Conservation (phyloP, 1,140 invertebrate genomes). For the Berghia stephanieae region DNA sequence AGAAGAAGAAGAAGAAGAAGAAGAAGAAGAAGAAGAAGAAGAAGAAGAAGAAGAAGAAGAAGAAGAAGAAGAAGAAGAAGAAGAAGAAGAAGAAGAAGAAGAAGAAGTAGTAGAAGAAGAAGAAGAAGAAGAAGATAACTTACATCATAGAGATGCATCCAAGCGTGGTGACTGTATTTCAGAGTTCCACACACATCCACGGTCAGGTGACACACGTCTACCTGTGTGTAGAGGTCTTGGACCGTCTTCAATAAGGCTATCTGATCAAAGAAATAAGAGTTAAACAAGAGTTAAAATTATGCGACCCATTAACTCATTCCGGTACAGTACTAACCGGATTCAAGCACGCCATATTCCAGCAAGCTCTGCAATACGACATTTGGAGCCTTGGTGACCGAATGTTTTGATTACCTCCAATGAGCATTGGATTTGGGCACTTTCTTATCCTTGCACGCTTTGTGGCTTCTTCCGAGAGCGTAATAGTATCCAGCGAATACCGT, state of each 20-base stretch:
- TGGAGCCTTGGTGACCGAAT: too few relatives aligned
- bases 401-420: too few relatives aligned
- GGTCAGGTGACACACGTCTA: constrained; percentile 46
- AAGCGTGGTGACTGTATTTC: constrained; percentile 43
- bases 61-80: background rate
- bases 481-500: too few relatives aligned
- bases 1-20: background rate
- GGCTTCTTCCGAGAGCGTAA: too few relatives aligned
- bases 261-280: too few relatives aligned
- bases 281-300: too few relatives aligned
- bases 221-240: constrained; percentile 41
- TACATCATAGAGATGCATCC: constrained; percentile 45
- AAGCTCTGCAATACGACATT: too few relatives aligned
- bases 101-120: background rate
- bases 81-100: background rate
- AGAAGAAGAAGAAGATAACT: background rate
- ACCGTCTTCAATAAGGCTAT: constrained; percentile 38
- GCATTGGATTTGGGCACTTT: too few relatives aligned
- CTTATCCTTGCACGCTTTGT: too few relatives aligned
- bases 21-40: background rate
- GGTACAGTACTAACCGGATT: too few relatives aligned
- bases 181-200: constrained; percentile 46
- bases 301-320: too few relatives aligned
- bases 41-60: background rate
- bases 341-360: too few relatives aligned